A percentile compares a stretch with the other conserved stretches of the same genome.
Conservation (phyloP, 2,797 vertebrate species). For the Lepidocolaptes lacrymiger region DNA sequence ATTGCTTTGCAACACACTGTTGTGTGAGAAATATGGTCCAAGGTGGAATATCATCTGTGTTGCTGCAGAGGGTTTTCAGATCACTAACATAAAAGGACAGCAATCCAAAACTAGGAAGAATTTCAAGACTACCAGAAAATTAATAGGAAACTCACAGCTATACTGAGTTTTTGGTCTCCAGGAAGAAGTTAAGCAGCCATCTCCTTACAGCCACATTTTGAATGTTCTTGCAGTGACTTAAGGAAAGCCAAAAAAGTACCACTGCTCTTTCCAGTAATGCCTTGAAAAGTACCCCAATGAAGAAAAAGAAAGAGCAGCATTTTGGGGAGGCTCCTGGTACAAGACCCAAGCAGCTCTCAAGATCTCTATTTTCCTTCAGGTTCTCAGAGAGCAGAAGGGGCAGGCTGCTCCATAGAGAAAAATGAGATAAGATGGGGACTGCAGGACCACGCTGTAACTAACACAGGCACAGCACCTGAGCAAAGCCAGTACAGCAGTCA, state of each 20-base stretch:
- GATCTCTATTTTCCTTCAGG: neutral
- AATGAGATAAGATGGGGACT: fast-evolving
- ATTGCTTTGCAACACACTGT: neutral
- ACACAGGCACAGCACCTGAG: neutral
- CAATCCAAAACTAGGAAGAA: neutral
- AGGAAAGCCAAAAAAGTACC: neutral
- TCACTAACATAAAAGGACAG: neutral
- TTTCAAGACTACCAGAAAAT: neutral
- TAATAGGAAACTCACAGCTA: neutral
- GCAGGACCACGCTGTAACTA: neutral
- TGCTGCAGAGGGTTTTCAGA: neutral
- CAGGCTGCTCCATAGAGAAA: neutral
- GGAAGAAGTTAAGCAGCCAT: neutral
- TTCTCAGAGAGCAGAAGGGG: neutral
- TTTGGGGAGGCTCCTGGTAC: neutral
- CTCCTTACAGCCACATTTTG: neutral
- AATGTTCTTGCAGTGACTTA: neutral
- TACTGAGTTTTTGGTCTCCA: neutral
- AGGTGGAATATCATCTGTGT: neutral
- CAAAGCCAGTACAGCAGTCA: neutral
- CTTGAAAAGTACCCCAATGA: neutral
- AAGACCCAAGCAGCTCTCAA: neutral
- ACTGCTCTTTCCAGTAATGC: neutral
- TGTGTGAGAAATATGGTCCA: neutral
- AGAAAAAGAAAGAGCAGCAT: neutral